Evolutionary conservation across 2,797 vertebrate genomes (phyloP), one percentile per base, ranked within the genome.

Genomic region (Pelobates cultripes): DNA sequence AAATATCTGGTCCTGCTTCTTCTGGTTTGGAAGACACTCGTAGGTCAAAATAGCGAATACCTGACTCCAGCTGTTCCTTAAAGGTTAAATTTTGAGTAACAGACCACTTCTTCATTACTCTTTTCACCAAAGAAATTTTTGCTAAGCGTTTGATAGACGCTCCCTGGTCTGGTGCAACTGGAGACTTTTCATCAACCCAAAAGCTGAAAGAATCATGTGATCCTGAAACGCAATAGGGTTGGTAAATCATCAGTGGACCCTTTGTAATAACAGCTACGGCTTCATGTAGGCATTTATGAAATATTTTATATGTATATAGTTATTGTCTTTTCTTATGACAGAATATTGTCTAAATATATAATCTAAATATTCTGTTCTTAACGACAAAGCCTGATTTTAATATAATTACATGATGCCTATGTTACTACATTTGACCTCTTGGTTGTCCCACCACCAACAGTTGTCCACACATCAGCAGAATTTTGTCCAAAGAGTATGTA

Each of bases 121-220:
- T 99, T 88, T 97, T 99, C 71, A 97, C 96, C 80, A 98, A 86
- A 51, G 96, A 94, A 88, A 98, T 93, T 67, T 91, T 94, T 78
- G 95, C 96, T 43, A 99, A 92, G 85, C 96, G 96, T 88, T 96
- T 96, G 73, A 99, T 95, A 4, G 95, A 94, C 6, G 86, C 89
- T 83, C 94, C 96, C 91, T 99, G 98, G 89, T 99, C 98, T 4
- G 97, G 97, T 40, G 95, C 98, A 87, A 97, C 97, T 0, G 98
- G 98, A 83, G 97, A 97, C 14, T 96, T 94, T 43, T 97, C 96
- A 85, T 99, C 98, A 75, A 99, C 97, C 97, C 97, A 99, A 90
- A 95, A 99, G 79, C 97, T 99, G 88, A 99, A 99, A 1, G 97
- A 99, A 86, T 99, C 97, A 28, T 99, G 98, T 14, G 97, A 99